These are phyloP conservation scores for Lucinisca nassula DNA, from an alignment of 2,888 invertebrate genomes.

Conservation along the genomic window DNA sequence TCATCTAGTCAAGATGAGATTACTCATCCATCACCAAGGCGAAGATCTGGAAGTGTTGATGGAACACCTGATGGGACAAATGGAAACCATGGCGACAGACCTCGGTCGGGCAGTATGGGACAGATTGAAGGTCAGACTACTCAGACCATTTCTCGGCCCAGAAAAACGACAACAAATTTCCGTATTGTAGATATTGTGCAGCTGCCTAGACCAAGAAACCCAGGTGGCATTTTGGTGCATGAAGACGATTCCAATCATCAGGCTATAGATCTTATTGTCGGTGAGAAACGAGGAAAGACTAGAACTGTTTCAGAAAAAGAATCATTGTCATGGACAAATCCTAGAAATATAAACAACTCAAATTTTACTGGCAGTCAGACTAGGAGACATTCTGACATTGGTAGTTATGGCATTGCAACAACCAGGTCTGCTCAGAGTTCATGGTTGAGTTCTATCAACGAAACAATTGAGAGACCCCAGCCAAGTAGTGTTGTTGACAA, in stretches of 20 bases:
- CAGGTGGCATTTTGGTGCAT: constrained; percentile 58
- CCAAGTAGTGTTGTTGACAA: constrained; percentile 68
- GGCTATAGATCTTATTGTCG: constrained; percentile 55
- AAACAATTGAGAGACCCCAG: constrained; percentile 55
- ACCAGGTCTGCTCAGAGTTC: constrained; percentile 40
- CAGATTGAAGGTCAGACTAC: constrained; percentile 52
- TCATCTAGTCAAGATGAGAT: not conserved
- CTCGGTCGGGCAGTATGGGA: constrained; percentile 61
- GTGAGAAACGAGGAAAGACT: constrained; percentile 34
- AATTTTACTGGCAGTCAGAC: constrained; percentile 11
- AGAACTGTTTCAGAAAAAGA: constrained; percentile 11
- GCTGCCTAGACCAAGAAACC: constrained; percentile 65
- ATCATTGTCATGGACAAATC: constrained; percentile 26
- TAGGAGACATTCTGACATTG: constrained; percentile 23
- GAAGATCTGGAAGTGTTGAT: constrained; percentile 59
- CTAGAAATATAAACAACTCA: not conserved
- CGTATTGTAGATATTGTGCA: constrained; percentile 63
- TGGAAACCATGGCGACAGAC: constrained; percentile 48
- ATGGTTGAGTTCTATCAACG: constrained; percentile 60
- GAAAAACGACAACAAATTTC: constrained; percentile 46
- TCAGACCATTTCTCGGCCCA: constrained; percentile 17
- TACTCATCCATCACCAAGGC: constrained; percentile 37
- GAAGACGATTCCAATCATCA: constrained; percentile 36
- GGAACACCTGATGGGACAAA: constrained; percentile 41
- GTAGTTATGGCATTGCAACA: constrained; percentile 39